Evolutionary conservation across 2,888 invertebrate species (phyloP).

Genomic region (Arctia plantaginis): DNA sequence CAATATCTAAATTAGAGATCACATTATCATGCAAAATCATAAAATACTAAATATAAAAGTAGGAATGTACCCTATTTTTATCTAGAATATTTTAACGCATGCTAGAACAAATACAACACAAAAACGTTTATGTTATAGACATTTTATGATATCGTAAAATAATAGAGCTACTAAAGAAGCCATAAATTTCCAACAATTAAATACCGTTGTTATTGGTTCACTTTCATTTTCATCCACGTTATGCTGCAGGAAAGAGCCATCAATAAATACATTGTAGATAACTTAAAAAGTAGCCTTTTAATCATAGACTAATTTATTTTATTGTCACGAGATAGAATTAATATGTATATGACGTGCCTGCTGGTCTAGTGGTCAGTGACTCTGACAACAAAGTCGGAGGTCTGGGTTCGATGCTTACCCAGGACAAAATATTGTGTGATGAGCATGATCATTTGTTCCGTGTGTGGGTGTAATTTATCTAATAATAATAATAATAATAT

Average conservation of each 20-base stretch:
- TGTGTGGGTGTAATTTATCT: too few species aligned
- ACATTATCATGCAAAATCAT: neutral
- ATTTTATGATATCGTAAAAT: neutral
- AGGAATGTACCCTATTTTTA: too few species aligned
- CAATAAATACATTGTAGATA: neutral
- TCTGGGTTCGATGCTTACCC: too few species aligned
- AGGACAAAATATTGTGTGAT: too few species aligned
- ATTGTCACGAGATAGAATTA: too few species aligned
- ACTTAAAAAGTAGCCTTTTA: neutral
- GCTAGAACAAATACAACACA: neutral
- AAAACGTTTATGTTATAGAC: neutral
- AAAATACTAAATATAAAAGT: neutral
- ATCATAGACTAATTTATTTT: neutral
- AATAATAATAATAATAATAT: too few species aligned
- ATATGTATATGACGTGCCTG: too few species aligned
- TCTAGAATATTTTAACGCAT: neutral
- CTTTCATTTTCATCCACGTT: neutral
- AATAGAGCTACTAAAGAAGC: neutral
- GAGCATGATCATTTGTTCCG: too few species aligned
- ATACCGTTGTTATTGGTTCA: neutral
- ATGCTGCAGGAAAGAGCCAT: constrained; percentile 2
- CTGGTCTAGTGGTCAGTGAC: too few species aligned
- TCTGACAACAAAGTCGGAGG: too few species aligned
- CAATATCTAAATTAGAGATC: neutral
- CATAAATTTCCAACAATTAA: neutral